Evolutionary conservation across 2,797 vertebrate genomes (phyloP).

Genomic region (Streptopelia turtur): DNA sequence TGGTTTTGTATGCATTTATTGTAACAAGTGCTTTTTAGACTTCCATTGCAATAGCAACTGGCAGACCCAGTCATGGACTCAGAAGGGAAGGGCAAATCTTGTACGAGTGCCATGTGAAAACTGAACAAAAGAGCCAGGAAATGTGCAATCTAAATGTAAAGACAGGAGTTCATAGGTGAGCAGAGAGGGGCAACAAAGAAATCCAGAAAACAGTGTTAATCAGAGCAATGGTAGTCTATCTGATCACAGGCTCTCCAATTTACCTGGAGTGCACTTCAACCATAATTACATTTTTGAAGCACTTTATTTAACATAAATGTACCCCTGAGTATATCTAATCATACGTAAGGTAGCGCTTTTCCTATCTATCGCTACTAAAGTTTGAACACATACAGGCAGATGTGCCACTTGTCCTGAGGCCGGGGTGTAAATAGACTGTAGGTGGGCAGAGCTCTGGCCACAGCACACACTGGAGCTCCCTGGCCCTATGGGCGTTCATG

Average conservation of each 20-base stretch:
- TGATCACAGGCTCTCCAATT: background rate
- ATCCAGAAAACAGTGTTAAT: background rate
- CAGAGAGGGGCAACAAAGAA: background rate
- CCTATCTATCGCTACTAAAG: background rate
- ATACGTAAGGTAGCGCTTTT: background rate
- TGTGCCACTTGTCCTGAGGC: background rate
- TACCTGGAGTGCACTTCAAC: conserved; percentile 20
- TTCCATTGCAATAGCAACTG: background rate
- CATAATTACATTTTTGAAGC: background rate
- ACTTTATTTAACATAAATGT: background rate
- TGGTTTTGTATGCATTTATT: background rate
- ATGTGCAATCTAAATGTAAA: background rate
- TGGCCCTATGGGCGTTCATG: fast-evolving
- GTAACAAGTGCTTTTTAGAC: background rate
- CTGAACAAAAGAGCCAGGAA: background rate
- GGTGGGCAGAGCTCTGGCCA: fast-evolving
- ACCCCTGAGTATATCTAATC: background rate
- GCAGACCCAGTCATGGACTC: background rate
- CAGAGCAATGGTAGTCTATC: background rate
- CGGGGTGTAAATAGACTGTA: fast-evolving
- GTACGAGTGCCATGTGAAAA: fast-evolving
- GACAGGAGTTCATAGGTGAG: background rate
- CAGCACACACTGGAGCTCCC: fast-evolving
- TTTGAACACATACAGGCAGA: background rate
- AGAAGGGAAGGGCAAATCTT: background rate